phyloP scores from a whole-genome alignment of 2,888 invertebrate genomes.

The Microplitis manilae region DNA sequence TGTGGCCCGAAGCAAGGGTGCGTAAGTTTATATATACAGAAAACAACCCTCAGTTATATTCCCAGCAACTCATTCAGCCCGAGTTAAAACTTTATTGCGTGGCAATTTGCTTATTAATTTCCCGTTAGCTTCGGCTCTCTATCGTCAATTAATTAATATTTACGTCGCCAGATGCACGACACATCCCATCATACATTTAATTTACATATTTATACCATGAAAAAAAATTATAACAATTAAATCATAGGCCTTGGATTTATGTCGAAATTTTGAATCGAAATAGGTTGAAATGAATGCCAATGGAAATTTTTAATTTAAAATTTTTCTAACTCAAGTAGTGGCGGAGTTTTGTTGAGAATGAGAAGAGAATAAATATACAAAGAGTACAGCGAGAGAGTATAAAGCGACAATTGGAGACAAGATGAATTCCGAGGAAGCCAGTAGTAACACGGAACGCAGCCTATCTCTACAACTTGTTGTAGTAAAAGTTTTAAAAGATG shows the following conservation, averaged over 20 bases:
- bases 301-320: too few relatives aligned
- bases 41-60: not conserved
- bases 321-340: too few relatives aligned
- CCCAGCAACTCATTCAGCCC: slow-evolving; percentile 43
- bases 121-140: slow-evolving; percentile 69
- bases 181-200: slow-evolving; percentile 18
- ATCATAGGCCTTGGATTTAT: too few relatives aligned
- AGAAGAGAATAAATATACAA: too few relatives aligned
- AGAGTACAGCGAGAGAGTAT: too few relatives aligned
- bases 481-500: not conserved
- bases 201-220: slow-evolving; percentile 18
- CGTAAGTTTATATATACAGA: not conserved
- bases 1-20: not conserved
- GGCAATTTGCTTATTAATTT: slow-evolving; percentile 72
- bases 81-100: slow-evolving; percentile 66
- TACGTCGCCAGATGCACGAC: slow-evolving; percentile 56
- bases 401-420: not conserved
- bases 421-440: not conserved
- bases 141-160: slow-evolving; percentile 70
- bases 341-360: too few relatives aligned
- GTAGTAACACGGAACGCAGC: not conserved
- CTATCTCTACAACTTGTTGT: not conserved
- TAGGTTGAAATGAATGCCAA: too few relatives aligned
- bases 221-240: too few relatives aligned
- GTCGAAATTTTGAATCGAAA: too few relatives aligned